Evolutionary conservation across 1,140 invertebrate species (phyloP).

Genomic region (Cyclargus thomasi): DNA sequence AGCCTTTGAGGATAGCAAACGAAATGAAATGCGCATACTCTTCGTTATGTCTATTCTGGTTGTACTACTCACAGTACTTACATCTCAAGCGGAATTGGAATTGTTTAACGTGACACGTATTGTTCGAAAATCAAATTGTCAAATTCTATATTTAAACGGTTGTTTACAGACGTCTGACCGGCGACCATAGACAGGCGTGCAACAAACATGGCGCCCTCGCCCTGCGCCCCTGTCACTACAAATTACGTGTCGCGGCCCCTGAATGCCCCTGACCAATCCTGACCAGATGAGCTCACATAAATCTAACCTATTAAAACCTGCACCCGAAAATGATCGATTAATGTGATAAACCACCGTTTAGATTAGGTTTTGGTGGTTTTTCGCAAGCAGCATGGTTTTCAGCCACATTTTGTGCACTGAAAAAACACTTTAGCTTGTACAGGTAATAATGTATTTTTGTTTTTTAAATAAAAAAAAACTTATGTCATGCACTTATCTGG

Average conservation of each 20-base stretch:
- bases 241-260: conserved; percentile 38
- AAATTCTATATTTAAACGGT: neutral
- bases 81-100: too few relatives aligned
- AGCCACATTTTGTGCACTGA: too few relatives aligned
- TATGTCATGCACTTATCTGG: too few relatives aligned
- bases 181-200: conserved; percentile 24
- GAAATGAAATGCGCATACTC: too few relatives aligned
- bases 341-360: conserved; percentile 16
- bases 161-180: conserved; percentile 12
- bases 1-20: too few relatives aligned
- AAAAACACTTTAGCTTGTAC: too few relatives aligned
- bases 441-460: too few relatives aligned
- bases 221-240: conserved; percentile 38
- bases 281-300: conserved; percentile 62
- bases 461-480: too few relatives aligned
- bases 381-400: neutral
- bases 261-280: conserved; percentile 42
- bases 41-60: too few relatives aligned
- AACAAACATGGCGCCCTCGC: conserved; percentile 32
- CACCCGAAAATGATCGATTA: conserved; percentile 20
- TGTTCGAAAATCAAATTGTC: neutral
- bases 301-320: conserved; percentile 61
- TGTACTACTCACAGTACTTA: too few relatives aligned
- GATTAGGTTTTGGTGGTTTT: conserved; percentile 1
- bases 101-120: neutral